Evolutionary conservation across 2,888 invertebrate genomes (phyloP), one percentile per base, ranked within the genome.

Genomic region (Tipula vernalis): DNA sequence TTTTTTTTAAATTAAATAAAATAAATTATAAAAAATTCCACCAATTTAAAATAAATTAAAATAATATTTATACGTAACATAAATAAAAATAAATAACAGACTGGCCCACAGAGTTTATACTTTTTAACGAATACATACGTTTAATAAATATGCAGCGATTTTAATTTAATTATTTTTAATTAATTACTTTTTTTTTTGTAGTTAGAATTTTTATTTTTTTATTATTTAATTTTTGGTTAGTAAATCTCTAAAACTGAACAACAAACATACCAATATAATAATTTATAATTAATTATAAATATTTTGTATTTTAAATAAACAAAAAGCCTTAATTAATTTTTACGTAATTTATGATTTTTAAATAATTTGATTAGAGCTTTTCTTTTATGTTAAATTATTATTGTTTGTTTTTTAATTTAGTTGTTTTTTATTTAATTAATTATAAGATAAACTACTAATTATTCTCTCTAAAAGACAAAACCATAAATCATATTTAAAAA

Each of bases 251-350:
- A 71, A 28, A 71, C 71, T 71, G 28, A 71, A 71, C 71, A 71
- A 71, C 71, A 71, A 71, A 71, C 71, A 71, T 71, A 71, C 71
- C 71, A 71, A 71, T 71, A 71, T 71, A 71, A 71, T 71, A 71
- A 71, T 71, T 71, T 13, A 71, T 51, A 51, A 39, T 44, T 51
- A n/a, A 51, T 51, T 51, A 51, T 51, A 28, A 28, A 51, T n/a
- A 51, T 10, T 51, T 28, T 71, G 28, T 71, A 71, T 71, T 71
- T 71, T 71, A 71, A 28, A 71, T 71, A 1, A 71, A 71, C 71
- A 71, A 71, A 71, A 71, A 71, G 71, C 71, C 28, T 71, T 71
- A 71, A 71, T 71, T 71, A 28, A 71, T 13, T 15, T 57, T 71
- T 71, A 71, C 71, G 28, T 71, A 15, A 10, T 18, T 10, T 71